Conservation (phyloP, 2,113 vertebrate species). For the Scopus umbretta region DNA sequence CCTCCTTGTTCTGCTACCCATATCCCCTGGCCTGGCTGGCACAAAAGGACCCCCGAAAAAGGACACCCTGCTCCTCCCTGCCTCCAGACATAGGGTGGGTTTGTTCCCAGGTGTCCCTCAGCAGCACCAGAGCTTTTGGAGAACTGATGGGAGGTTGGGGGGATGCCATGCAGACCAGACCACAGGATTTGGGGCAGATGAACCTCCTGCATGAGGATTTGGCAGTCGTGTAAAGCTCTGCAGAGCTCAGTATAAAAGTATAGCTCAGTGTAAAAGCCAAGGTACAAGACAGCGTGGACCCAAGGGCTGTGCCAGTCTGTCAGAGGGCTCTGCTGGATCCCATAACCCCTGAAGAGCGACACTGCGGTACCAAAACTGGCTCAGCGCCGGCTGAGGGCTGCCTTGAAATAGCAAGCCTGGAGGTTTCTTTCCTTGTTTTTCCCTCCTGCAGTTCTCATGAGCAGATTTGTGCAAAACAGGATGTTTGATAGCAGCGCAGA, state of each 20-base stretch:
- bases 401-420: not conserved
- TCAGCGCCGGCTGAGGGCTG: not conserved
- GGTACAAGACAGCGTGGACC: accelerated
- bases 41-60: not conserved
- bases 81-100: not conserved
- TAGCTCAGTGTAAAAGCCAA: not conserved
- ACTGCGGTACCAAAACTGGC: not conserved
- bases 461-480: not conserved
- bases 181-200: not conserved
- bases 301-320: not conserved
- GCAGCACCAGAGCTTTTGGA: not conserved
- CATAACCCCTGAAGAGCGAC: not conserved
- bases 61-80: not conserved
- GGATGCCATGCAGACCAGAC: not conserved
- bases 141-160: not conserved
- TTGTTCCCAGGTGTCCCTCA: not conserved
- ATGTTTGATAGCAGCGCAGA: not conserved
- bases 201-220: not conserved
- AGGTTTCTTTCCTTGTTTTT: not conserved
- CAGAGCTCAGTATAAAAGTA: not conserved
- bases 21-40: not conserved
- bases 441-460: not conserved
- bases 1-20: not conserved
- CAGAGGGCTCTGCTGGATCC: not conserved
- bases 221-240: not conserved